Evolutionary conservation across 1,140 invertebrate genomes (phyloP).

Genomic region (Drosophila nebulosa): DNA sequence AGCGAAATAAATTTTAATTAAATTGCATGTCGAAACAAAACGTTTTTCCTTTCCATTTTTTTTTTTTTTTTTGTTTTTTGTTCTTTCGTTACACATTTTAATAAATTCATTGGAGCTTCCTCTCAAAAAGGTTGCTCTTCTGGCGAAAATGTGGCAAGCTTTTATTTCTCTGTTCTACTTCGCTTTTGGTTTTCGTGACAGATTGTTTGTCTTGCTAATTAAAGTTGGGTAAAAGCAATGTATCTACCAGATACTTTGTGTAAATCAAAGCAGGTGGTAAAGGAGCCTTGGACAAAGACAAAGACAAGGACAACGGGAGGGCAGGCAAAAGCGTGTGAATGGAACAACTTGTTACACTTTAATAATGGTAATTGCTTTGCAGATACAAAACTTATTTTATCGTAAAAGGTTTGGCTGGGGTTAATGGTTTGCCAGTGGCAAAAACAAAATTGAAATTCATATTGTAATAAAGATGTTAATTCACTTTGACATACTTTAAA

Average conservation of each 20-base stretch:
- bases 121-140: not conserved
- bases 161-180: not conserved
- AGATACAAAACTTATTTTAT: not conserved
- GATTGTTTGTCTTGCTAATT: conserved; percentile 71
- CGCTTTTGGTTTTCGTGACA: conserved; percentile 6
- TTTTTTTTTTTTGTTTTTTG: conserved; percentile 14
- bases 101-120: conserved; percentile 6
- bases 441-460: not conserved
- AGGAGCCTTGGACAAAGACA: not conserved
- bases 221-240: conserved; percentile 61
- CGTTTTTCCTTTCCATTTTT: conserved; percentile 22
- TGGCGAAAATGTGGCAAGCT: conserved; percentile 14
- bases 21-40: conserved; percentile 26
- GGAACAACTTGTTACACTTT: conserved; percentile 39
- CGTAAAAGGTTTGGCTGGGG: not conserved
- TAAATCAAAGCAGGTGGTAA: conserved; percentile 60
- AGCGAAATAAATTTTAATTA: conserved; percentile 63
- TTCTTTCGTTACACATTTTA: not conserved
- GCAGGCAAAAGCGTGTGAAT: not conserved
- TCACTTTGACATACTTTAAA: not conserved
- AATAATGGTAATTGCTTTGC: conserved; percentile 64
- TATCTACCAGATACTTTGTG: conserved; percentile 69
- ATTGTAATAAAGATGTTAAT: not conserved
- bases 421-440: not conserved
- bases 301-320: not conserved